These are phyloP conservation scores for Rhyzopertha dominica DNA, from an alignment of 1,140 invertebrate genomes.

Conservation along the genomic window DNA sequence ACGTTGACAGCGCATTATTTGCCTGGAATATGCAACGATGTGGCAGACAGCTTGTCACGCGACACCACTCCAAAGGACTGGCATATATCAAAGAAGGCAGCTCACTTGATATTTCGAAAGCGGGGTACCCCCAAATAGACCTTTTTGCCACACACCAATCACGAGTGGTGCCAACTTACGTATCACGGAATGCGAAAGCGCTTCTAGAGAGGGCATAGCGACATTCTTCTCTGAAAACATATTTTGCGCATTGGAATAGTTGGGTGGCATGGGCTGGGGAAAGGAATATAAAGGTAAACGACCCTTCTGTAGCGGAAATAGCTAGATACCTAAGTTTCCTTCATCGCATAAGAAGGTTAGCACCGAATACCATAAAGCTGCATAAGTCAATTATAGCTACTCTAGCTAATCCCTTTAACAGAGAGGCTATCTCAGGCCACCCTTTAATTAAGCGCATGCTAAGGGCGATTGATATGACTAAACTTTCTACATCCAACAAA, in stretches of 20 bases:
- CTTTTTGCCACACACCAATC: slow-evolving; percentile 11
- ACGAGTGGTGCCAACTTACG: slow-evolving; percentile 15
- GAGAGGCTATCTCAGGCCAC: no score
- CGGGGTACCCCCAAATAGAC: slow-evolving; percentile 20
- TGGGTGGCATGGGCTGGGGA: slow-evolving; percentile 4
- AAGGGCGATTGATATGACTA: no score
- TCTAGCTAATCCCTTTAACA: slow-evolving; percentile 12
- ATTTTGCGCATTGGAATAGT: slow-evolving; percentile 7
- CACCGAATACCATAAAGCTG: slow-evolving; percentile 12
- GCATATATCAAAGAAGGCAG: slow-evolving; percentile 4
- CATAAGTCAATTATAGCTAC: slow-evolving; percentile 18
- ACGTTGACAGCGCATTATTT: slow-evolving; percentile 3
- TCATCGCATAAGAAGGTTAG: slow-evolving; percentile 7
- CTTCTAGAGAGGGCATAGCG: no score
- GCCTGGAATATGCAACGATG: slow-evolving; percentile 8
- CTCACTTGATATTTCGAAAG: slow-evolving; percentile 7
- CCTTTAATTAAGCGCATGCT: no score
- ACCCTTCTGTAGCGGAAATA: no score
- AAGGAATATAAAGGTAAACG: not conserved
- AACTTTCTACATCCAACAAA: no score
- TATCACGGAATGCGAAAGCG: slow-evolving; percentile 6
- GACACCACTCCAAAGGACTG: slow-evolving; percentile 2
- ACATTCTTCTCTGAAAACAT: slow-evolving; percentile 13
- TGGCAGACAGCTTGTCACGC: slow-evolving; percentile 11
- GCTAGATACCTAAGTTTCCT: no score